Base-by-base conservation (phyloP, 2,797 vertebrate genomes). In the Pangasius djambal region DNA sequence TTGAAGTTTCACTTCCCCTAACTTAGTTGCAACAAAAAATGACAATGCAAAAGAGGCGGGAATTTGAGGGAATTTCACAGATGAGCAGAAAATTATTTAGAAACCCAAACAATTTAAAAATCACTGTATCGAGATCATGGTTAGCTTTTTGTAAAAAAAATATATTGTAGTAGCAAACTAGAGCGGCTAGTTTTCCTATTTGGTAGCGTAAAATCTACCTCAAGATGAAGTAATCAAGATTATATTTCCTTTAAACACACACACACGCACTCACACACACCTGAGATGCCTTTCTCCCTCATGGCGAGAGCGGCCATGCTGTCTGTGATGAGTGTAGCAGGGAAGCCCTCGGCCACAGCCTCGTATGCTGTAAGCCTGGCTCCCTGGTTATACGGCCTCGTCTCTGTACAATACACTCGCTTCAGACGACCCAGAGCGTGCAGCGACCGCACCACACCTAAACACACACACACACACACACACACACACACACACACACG, bases 381-480 rank as follows among this genome's bases (percentile, higher is more conserved):
- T 0, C 98, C 98, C 94, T 99, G 98, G 94, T 98, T 98, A 93
- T 98, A 98, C 6, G 98, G 98, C 90, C 98, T 94, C 0, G 98
- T 99, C 95, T 99, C 98, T 0, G 97, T 98, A 94, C 97, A 98
- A 94, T 97, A 98, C 55, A 97, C 92, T 0, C 95, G 96, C 91
- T 97, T 96, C 93, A 98, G 95, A 65, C 94, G 92, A 10, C 96
- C 96, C 92, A 97, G 94, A 0, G 89, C 1, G 7, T 98, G 97
- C 85, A 98, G 96, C 1, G 97, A 97, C 15, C 97, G 95, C 90
- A 98, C 97, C 90, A 99, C 96, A 31, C 98, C 98, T 92, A 67
- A 4, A 79, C 72, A 57, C 20, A 84, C n/a, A 79, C 44, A 75
- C 63, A 83, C 37, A 52, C 28, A 78, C 3, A 48, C 4, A 79